Evolutionary conservation across 1,140 invertebrate genomes (phyloP).

Genomic region (Philotrypesis tridentata): DNA sequence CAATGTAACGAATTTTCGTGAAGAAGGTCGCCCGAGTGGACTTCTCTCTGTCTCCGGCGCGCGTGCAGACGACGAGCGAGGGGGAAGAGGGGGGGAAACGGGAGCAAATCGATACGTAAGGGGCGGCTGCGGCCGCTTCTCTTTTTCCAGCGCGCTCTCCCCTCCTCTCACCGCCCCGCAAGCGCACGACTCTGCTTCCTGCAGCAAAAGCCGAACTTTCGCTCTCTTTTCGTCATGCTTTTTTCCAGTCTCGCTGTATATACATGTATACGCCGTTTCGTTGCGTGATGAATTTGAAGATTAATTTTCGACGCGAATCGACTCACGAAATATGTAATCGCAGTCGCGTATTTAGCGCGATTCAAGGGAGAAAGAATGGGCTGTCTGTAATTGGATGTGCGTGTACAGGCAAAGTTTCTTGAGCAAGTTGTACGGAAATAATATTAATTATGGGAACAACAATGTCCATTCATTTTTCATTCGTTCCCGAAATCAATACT

Average conservation of each 20-base stretch:
- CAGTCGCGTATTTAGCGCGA: background rate
- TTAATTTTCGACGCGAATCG: background rate
- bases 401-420: no score
- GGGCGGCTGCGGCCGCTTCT: background rate
- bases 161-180: no score
- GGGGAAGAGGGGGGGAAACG: background rate
- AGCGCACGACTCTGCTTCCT: no score
- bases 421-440: no score
- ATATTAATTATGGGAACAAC: no score
- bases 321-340: background rate
- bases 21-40: background rate
- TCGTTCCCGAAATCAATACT: no score
- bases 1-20: background rate
- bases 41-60: background rate
- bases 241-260: no score
- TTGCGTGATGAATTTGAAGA: background rate
- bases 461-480: no score
- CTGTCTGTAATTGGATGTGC: no score
- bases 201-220: background rate
- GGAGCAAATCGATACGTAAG: conserved; percentile 35
- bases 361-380: no score
- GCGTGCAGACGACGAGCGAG: background rate
- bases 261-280: no score
- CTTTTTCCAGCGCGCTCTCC: background rate
- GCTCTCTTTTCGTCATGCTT: background rate